Conservation (phyloP, 2,797 vertebrate species). For the Pyrrhura leucotis region DNA sequence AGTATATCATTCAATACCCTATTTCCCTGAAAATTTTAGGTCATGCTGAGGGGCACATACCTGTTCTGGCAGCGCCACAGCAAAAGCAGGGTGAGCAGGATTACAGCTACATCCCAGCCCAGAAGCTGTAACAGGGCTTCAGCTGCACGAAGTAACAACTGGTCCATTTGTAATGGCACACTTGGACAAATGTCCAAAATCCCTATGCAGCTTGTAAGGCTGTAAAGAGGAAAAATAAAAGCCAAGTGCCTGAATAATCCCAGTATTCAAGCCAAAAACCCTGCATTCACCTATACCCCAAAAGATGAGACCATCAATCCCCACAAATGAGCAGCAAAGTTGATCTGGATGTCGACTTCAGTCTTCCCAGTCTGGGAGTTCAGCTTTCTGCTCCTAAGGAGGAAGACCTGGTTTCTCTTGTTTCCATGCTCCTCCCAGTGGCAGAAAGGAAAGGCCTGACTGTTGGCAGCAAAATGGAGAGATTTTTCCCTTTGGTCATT, state of each 20-base stretch:
- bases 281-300: neutral
- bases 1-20: neutral
- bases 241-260: neutral
- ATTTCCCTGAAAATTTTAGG: neutral
- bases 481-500: neutral
- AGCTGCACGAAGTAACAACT: neutral
- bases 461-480: neutral
- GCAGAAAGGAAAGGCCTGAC: neutral
- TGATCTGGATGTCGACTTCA: neutral
- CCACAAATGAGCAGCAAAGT: neutral
- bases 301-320: neutral
- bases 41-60: neutral
- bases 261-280: neutral
- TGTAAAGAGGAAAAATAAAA: neutral
- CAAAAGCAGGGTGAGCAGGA: neutral
- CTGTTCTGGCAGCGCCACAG: neutral
- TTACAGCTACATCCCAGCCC: neutral
- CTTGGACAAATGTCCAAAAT: neutral
- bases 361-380: neutral
- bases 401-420: neutral
- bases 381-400: neutral
- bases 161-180: neutral
- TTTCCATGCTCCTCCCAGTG: constrained; percentile 53
- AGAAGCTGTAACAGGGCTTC: neutral
- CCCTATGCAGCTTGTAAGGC: neutral